Evolutionary conservation across 2,888 invertebrate genomes (phyloP).

Genomic region (Drosophila sordidula): DNA sequence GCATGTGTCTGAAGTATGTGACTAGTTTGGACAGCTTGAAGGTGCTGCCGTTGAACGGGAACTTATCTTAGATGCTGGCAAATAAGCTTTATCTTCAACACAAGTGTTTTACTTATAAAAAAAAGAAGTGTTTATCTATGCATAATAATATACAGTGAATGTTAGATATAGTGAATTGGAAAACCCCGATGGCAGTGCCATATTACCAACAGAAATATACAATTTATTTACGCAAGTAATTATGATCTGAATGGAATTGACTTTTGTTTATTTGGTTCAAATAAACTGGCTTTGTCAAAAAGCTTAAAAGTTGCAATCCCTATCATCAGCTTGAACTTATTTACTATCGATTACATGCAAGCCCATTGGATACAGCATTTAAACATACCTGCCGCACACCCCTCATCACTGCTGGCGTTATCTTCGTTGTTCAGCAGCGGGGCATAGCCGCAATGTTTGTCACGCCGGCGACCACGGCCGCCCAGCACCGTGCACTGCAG

Average conservation of each 20-base stretch:
- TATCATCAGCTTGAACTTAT: background rate
- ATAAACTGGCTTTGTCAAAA: background rate
- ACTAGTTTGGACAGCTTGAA: conserved; percentile 23
- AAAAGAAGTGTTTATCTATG: conserved; percentile 1
- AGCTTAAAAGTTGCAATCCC: background rate
- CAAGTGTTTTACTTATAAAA: conserved; percentile 12
- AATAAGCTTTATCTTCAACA: conserved; percentile 19
- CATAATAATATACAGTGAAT: conserved; percentile 1
- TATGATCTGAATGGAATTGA: background rate
- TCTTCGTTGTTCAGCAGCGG: conserved; percentile 49
- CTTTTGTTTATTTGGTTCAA: background rate
- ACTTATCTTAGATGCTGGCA: conserved; percentile 17
- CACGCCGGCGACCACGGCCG: conserved; percentile 30
- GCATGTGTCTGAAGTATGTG: background rate
- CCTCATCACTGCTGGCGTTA: conserved; percentile 25
- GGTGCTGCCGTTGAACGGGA: conserved; percentile 9
- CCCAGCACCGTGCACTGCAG: conserved; percentile 18
- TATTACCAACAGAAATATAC: no score
- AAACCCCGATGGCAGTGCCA: no score
- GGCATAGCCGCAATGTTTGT: conserved; percentile 42
- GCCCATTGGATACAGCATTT: background rate
- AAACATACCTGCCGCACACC: conserved; percentile 40
- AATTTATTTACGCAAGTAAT: no score
- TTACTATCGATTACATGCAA: background rate
- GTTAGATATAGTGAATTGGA: background rate